These are phyloP conservation scores for Mohoua ochrocephala DNA, from an alignment of 2,113 vertebrate genomes.

Conservation along the genomic window DNA sequence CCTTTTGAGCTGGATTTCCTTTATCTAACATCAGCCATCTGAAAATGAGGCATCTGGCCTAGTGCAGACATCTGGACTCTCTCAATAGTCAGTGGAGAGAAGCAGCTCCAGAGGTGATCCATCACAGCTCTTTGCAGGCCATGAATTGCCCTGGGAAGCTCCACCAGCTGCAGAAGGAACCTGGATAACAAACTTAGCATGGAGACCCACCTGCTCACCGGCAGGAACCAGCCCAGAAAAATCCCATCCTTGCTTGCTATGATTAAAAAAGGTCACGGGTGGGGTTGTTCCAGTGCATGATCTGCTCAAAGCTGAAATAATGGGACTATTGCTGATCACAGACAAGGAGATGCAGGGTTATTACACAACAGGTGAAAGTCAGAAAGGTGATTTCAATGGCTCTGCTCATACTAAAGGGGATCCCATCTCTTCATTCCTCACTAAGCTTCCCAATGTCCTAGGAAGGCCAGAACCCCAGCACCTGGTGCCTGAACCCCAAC, in stretches of 20 bases:
- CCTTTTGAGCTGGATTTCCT: not conserved
- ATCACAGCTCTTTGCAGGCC: not conserved
- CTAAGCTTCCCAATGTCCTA: not conserved
- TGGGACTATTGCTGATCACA: not conserved
- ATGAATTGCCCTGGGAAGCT: not conserved
- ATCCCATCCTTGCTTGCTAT: not conserved
- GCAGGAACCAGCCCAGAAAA: not conserved
- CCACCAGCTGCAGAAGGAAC: conserved; percentile 1
- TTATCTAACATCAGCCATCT: not conserved
- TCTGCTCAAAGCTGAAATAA: not conserved
- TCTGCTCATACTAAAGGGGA: not conserved
- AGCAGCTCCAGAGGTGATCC: not conserved
- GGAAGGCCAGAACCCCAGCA: not conserved
- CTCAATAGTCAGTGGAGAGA: not conserved
- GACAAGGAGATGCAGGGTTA: not conserved
- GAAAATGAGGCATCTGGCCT: conserved; percentile 18
- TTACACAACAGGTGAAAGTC: not conserved
- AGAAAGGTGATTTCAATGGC: not conserved
- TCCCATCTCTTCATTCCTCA: not conserved
- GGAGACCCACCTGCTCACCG: not conserved
- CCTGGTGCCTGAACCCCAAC: not conserved
- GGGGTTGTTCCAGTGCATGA: not conserved
- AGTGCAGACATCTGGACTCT: not conserved
- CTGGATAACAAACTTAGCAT: not conserved
- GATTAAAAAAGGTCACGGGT: not conserved